Percentiles rank a stretch among this genome's conserved stretches.
Conservation (phyloP, 2,888 invertebrate genomes). For the Julus scanicus region DNA sequence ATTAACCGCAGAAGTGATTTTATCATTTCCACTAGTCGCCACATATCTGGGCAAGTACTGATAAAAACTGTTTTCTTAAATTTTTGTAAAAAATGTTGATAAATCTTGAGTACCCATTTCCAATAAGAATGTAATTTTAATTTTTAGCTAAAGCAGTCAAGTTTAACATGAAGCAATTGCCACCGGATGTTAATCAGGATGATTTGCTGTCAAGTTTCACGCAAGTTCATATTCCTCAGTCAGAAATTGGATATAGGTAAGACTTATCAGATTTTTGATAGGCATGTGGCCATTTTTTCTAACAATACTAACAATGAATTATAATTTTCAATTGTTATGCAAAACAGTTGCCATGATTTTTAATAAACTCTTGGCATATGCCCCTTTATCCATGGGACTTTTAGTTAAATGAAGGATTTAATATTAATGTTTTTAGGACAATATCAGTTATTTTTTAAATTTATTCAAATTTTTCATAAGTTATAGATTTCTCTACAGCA, state of each 20-base stretch:
- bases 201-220: conserved; percentile 46
- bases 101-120: not conserved
- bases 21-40: conserved; percentile 22
- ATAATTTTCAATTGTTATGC: not conserved
- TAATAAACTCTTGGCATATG: too few species aligned
- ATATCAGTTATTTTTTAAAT: too few species aligned
- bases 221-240: conserved; percentile 44
- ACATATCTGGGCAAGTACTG: conserved; percentile 23
- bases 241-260: conserved; percentile 50
- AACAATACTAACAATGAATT: too few species aligned
- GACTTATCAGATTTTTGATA: not conserved
- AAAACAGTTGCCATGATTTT: not conserved
- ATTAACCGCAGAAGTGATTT: conserved; percentile 41
- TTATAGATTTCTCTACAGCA: too few species aligned
- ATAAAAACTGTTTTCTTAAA: not conserved
- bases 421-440: not conserved
- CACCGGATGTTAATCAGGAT: conserved; percentile 47
- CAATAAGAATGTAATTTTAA: not conserved
- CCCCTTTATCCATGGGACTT: not conserved
- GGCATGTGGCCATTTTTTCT: too few species aligned
- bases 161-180: conserved; percentile 15
- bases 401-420: not conserved
- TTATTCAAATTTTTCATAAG: not conserved
- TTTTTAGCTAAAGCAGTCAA: conserved; percentile 14
- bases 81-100: not conserved